phyloP scores from a whole-genome alignment of 2,888 invertebrate genomes.

The Acronicta alni region DNA sequence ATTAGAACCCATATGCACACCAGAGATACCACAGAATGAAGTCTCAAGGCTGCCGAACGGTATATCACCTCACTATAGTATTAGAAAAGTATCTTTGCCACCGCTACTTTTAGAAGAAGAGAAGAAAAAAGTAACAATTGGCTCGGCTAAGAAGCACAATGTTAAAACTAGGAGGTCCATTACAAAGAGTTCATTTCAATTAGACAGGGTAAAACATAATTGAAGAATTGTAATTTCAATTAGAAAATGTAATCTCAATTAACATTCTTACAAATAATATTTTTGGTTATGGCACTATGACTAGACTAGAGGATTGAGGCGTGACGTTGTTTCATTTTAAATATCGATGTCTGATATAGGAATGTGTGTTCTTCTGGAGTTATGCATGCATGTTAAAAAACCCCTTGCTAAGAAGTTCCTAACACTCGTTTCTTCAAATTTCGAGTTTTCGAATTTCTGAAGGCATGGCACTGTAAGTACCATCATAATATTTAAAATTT shows the following conservation, averaged over 20 bases:
- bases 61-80: conserved; percentile 66
- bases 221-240: conserved; percentile 28
- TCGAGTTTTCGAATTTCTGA: too few species aligned
- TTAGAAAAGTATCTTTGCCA: conserved; percentile 84
- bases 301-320: neutral
- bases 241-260: conserved; percentile 7
- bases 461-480: neutral
- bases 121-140: conserved; percentile 70
- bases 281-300: neutral
- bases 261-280: neutral
- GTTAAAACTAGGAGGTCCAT: conserved; percentile 64
- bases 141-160: conserved; percentile 76
- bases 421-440: too few species aligned
- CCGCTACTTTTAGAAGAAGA: conserved; percentile 83
- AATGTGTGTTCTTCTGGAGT: neutral
- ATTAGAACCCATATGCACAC: conserved; percentile 78
- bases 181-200: conserved; percentile 63
- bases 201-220: conserved; percentile 66
- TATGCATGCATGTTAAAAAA: too few species aligned
- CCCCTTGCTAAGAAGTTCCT: too few species aligned
- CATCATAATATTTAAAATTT: neutral
- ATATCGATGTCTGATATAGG: neutral
- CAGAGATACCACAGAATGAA: conserved; percentile 73
- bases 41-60: conserved; percentile 62
- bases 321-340: neutral